These are phyloP conservation scores for Solenopsis fugax DNA, from an alignment of 1,140 invertebrate genomes.

Conservation along the genomic window DNA sequence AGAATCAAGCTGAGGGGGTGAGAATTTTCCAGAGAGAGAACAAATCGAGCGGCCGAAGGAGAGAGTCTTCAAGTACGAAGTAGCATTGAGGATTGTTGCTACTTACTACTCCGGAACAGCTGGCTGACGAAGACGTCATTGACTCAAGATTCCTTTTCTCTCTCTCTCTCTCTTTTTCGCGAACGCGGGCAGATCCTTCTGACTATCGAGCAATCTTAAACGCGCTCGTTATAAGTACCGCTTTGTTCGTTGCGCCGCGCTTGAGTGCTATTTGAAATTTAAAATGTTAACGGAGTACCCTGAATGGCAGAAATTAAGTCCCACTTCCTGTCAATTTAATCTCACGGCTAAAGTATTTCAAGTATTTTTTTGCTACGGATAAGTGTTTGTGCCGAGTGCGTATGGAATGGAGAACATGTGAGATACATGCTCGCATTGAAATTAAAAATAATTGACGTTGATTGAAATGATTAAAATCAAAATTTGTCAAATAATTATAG, in stretches of 20 bases:
- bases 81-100: slow-evolving; percentile 50
- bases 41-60: slow-evolving; percentile 39
- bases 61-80: slow-evolving; percentile 37
- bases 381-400: background rate
- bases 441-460: background rate
- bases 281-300: slow-evolving; percentile 51
- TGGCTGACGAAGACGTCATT: slow-evolving; percentile 48
- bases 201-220: slow-evolving; percentile 49
- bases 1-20: slow-evolving; percentile 4
- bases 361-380: background rate
- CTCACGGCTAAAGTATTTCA: slow-evolving; percentile 13
- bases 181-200: background rate
- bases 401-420: background rate
- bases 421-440: background rate
- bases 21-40: slow-evolving; percentile 48
- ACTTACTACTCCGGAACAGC: slow-evolving; percentile 44
- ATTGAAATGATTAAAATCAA: background rate
- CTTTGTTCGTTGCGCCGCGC: slow-evolving; percentile 42
- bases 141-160: slow-evolving; percentile 21
- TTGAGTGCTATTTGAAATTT: slow-evolving; percentile 63
- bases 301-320: slow-evolving; percentile 47
- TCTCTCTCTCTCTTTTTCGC: slow-evolving; percentile 10
- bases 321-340: slow-evolving; percentile 34
- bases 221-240: slow-evolving; percentile 58
- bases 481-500: background rate